Evolutionary conservation across 2,888 invertebrate genomes (phyloP).

Genomic region (Calameuta pallipes): DNA sequence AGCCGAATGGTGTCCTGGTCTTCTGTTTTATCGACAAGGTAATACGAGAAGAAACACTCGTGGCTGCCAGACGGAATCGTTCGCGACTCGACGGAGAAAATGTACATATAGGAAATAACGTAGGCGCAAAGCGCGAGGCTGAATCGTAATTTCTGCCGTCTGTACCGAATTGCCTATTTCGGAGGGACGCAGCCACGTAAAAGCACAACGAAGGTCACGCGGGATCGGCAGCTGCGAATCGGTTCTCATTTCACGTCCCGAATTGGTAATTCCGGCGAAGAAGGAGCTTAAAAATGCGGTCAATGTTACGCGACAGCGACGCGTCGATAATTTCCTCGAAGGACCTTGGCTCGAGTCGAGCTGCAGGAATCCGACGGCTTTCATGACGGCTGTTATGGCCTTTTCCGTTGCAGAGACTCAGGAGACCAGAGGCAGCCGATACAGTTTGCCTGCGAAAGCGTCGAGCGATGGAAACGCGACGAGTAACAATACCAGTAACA

Average conservation of each 20-base stretch:
- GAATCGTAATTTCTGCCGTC: neutral
- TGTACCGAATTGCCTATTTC: neutral
- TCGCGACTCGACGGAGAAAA: neutral
- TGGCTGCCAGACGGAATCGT: neutral
- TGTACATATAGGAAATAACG: neutral
- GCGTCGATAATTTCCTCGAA: neutral
- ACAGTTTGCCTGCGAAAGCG: constrained; percentile 39
- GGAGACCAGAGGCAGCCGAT: constrained; percentile 46
- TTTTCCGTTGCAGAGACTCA: constrained; percentile 44
- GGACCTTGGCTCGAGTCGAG: neutral
- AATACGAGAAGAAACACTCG: neutral
- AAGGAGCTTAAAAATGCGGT: constrained; percentile 45
- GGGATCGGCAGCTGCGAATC: neutral
- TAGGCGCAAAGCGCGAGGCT: neutral
- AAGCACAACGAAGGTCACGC: neutral
- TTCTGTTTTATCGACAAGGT: neutral
- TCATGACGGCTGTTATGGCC: neutral
- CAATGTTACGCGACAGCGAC: constrained; percentile 39
- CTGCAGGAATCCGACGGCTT: neutral
- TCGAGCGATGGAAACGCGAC: constrained; percentile 35
- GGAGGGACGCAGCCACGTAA: neutral
- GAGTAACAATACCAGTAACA: constrained; percentile 39
- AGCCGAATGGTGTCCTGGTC: neutral
- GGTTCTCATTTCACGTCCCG: constrained; percentile 23
- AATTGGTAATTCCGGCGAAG: constrained; percentile 35